phyloP scores from a whole-genome alignment of 2,888 invertebrate genomes.

The Drosophila eohydei region DNA sequence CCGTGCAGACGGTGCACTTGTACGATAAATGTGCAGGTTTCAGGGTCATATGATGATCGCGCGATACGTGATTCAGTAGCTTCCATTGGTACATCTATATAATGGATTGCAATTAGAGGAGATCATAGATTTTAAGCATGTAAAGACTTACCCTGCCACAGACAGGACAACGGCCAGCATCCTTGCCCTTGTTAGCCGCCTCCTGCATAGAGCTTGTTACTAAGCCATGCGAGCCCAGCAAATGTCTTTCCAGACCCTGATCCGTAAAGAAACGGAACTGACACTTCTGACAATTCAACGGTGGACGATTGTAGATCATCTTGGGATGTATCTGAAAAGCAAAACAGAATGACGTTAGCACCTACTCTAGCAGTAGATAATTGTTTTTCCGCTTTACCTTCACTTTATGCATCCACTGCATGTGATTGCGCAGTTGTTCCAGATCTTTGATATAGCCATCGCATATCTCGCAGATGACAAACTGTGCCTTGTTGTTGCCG shows the following conservation, averaged over 20 bases:
- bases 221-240: constrained; percentile 96
- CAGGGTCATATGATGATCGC: constrained; percentile 95
- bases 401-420: constrained; percentile 99
- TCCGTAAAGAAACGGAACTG: constrained; percentile 98
- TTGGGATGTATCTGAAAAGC: constrained; percentile 91
- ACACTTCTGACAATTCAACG: constrained; percentile 97
- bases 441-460: constrained; percentile 98
- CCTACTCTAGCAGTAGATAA: background rate
- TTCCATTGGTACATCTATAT: constrained; percentile 96
- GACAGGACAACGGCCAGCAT: constrained; percentile 96
- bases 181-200: constrained; percentile 97
- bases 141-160: constrained; percentile 92
- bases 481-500: constrained; percentile 90
- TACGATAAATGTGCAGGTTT: constrained; percentile 97
- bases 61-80: constrained; percentile 94
- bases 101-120: background rate
- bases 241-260: constrained; percentile 97
- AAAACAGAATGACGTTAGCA: background rate
- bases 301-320: constrained; percentile 97
- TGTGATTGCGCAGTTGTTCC: constrained; percentile 96
- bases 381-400: constrained; percentile 85
- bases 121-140: background rate
- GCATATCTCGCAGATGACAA: constrained; percentile 98
- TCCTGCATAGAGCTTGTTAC: constrained; percentile 98
- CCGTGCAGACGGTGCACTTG: constrained; percentile 97